Percentiles rank a stretch among this genome's conserved stretches.
Evolutionary conservation across 2,113 vertebrate genomes (phyloP).

Genomic region (Erinaceus europaeus): DNA sequence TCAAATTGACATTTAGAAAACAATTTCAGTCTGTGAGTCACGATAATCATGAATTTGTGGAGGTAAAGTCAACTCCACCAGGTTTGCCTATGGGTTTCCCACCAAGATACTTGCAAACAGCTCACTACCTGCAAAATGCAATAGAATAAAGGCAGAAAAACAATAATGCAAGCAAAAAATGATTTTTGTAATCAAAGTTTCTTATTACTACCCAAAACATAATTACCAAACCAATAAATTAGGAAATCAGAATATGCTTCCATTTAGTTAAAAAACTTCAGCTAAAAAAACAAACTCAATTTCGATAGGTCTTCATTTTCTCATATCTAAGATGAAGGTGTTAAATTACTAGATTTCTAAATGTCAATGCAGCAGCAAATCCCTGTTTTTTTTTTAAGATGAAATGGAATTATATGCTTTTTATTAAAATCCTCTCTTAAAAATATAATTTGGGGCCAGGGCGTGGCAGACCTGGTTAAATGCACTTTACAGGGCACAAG

Average conservation of each 20-base stretch:
- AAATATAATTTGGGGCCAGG: background rate
- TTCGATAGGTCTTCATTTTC: background rate
- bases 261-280: background rate
- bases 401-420: background rate
- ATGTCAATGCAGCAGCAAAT: background rate
- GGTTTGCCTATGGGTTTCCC: background rate
- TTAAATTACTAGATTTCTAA: conserved; percentile 8
- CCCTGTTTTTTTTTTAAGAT: background rate
- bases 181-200: background rate
- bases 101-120: background rate
- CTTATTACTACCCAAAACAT: background rate
- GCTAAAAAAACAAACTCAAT: conserved; percentile 2
- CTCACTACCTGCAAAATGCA: background rate
- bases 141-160: background rate
- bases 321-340: conserved; percentile 22
- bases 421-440: background rate
- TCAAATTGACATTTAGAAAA: background rate
- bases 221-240: background rate
- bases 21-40: background rate
- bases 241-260: background rate
- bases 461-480: too few relatives aligned
- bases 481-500: too few relatives aligned
- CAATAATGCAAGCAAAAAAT: background rate
- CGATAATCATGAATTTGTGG: background rate
- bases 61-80: background rate